Base-by-base conservation (phyloP, 2,888 invertebrate species). In the Metalampra italica region DNA sequence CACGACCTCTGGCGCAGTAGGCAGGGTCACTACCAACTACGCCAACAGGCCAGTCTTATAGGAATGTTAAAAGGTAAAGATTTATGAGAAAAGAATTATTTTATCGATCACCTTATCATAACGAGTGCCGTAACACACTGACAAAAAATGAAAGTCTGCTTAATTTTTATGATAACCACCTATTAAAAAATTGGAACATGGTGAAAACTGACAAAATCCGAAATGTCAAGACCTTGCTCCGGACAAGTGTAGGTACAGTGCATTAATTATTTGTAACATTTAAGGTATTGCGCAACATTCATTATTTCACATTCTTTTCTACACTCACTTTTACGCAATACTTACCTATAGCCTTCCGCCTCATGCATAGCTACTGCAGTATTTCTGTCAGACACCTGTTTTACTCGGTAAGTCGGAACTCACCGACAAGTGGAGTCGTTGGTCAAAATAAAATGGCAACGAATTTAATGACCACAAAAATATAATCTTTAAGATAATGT, bases 171-270 rank as follows among this genome's bases (percentile, higher is more conserved):
- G 60, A 63, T 67, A 68, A 64, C 57, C 60, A 37, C 55, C 64
- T 61, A 78, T 81, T 71, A 68, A 75, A 32, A 32, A 79, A 77
- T 63, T 75, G 76, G 74, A 80, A 62, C 75, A 67, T n/a, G 78
- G 78, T 75, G 78, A 80, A 83, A 82, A 82, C 68, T 73, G 67
- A 56, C 73, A 71, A 75, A 78, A 73, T 66, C 60, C 62, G 52
- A 83, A 87, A 87, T 86, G 84, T 75, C 85, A 81, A 65, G 70
- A 64, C 83, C 84, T 82, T 73, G 82, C 82, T 80, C 78, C 73
- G 73, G 70, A 79, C 78, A 67, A 51, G 73, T 75, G 64, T 68
- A 32, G 7, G 7, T 30, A 30, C 30, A 30, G 32, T 32, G 53
- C 62, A 57, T 73, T 73, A 79, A 83, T 84, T 78, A 82, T 71